Conservation (phyloP, 2,888 invertebrate species). For the Anthophora plumipes region DNA sequence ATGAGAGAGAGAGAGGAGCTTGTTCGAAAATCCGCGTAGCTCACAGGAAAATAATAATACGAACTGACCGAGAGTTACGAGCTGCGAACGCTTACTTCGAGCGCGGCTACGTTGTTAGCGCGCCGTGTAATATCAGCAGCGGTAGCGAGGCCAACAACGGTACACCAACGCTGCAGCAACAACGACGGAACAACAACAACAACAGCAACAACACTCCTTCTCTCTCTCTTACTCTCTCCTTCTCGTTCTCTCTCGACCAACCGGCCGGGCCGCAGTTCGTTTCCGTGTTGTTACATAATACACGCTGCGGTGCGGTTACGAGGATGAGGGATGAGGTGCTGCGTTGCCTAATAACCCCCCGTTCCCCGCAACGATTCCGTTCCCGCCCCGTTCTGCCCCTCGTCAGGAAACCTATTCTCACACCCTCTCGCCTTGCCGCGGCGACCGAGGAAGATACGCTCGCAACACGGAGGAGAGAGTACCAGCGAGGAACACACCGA, state of each 20-base stretch:
- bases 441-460: conserved; percentile 20
- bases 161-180: conserved; percentile 5
- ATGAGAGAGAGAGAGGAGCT: neutral
- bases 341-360: conserved; percentile 83
- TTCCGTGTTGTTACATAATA: conserved; percentile 85
- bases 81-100: conserved; percentile 74
- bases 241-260: conserved; percentile 58
- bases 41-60: conserved; percentile 50
- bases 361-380: conserved; percentile 71
- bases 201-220: conserved; percentile 53
- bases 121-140: conserved; percentile 71
- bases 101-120: conserved; percentile 66
- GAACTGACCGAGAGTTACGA: conserved; percentile 67
- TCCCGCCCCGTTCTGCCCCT: conserved; percentile 45
- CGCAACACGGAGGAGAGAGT: conserved; percentile 28
- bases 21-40: conserved; percentile 48
- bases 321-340: conserved; percentile 84
- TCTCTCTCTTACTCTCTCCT: conserved; percentile 39
- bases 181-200: conserved; percentile 42
- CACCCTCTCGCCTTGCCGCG: conserved; percentile 41
- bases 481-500: conserved; percentile 34
- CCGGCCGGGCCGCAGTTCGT: conserved; percentile 80
- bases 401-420: conserved; percentile 61
- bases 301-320: conserved; percentile 83
- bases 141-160: conserved; percentile 32